These are phyloP conservation scores for Plectrocnemia conspersa DNA, from an alignment of 1,140 invertebrate genomes.

Conservation along the genomic window DNA sequence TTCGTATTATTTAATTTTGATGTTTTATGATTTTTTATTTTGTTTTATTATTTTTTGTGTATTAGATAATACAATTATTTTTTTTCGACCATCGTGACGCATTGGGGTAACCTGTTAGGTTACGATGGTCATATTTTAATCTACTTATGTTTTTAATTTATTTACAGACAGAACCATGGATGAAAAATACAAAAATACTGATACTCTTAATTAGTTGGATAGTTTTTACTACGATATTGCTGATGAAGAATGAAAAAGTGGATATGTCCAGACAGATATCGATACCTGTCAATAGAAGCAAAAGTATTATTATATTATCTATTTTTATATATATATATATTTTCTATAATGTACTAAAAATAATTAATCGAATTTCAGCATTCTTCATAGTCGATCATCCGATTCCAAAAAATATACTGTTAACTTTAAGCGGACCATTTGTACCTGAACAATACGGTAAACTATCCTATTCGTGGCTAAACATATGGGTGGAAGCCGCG, in stretches of 20 bases:
- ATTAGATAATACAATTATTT: too few relatives aligned
- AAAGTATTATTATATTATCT: conserved; percentile 40
- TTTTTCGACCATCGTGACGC: too few relatives aligned
- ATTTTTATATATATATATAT: conserved; percentile 7
- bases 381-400: conserved; percentile 43
- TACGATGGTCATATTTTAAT: too few relatives aligned
- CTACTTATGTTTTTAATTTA: not conserved
- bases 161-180: conserved; percentile 27
- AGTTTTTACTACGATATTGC: conserved; percentile 60
- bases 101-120: too few relatives aligned
- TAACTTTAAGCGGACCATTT: conserved; percentile 51
- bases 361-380: conserved; percentile 38
- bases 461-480: conserved; percentile 44
- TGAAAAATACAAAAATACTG: conserved; percentile 41
- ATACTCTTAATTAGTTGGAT: conserved; percentile 54
- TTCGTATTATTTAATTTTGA: too few relatives aligned
- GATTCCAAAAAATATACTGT: conserved; percentile 39
- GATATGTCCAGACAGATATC: conserved; percentile 57
- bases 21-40: too few relatives aligned
- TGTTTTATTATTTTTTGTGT: too few relatives aligned
- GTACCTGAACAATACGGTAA: conserved; percentile 47
- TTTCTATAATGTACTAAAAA: conserved; percentile 4
- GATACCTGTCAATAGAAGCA: conserved; percentile 47
- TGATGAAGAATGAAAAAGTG: conserved; percentile 62
- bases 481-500: conserved; percentile 51